phyloP scores from a whole-genome alignment of 2,888 invertebrate species.

The Philereme vetulata region DNA sequence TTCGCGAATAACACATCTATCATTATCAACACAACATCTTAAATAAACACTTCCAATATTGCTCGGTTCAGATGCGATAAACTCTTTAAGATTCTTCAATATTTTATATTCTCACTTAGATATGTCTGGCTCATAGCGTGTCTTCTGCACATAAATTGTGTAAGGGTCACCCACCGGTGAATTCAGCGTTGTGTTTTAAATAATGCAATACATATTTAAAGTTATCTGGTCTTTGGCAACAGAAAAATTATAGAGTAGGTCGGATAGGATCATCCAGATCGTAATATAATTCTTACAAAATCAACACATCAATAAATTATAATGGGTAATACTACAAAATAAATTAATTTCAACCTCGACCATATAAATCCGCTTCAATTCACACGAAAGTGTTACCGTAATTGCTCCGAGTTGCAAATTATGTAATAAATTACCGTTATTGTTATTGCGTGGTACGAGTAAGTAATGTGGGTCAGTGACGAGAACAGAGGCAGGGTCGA shows the following conservation, averaged over 20 bases:
- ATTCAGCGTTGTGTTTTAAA: not conserved
- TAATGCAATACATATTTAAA: no score
- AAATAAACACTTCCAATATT: constrained; percentile 1
- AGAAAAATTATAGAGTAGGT: no score
- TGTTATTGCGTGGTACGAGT: constrained; percentile 68
- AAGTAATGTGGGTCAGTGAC: constrained; percentile 81
- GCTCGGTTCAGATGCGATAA: constrained; percentile 4
- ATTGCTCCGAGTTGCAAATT: constrained; percentile 59
- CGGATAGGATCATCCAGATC: no score
- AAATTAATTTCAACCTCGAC: constrained; percentile 9
- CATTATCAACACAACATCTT: not conserved
- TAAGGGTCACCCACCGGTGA: constrained; percentile 2
- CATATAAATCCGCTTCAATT: constrained; percentile 24
- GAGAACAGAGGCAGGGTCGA: constrained; percentile 79
- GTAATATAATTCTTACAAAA: not conserved
- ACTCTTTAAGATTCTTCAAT: constrained; percentile 3
- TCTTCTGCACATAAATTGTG: constrained; percentile 11
- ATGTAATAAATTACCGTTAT: constrained; percentile 71
- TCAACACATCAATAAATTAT: not conserved
- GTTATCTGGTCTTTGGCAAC: no score
- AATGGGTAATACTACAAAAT: not conserved
- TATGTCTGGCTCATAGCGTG: constrained; percentile 1
- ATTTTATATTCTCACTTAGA: constrained; percentile 6
- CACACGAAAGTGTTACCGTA: constrained; percentile 47
- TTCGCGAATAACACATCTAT: not conserved